Percentiles rank a stretch among this genome's conserved stretches.
phyloP scores from a whole-genome alignment of 2,113 vertebrate genomes.

The Sterrhoptilus dennistouni region DNA sequence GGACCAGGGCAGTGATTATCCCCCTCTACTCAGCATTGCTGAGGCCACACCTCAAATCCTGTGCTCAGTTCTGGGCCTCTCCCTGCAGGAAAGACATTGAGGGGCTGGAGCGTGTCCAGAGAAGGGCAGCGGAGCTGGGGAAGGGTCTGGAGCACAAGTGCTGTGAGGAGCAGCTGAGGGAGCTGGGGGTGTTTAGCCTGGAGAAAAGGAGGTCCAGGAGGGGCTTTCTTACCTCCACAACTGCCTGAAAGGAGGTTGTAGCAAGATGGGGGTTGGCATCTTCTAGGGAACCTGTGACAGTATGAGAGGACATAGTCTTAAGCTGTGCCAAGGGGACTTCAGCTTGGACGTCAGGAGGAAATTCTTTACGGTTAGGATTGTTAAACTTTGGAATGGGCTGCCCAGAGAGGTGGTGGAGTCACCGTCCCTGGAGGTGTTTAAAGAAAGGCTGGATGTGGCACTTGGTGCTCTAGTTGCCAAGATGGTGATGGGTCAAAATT shows the following conservation, averaged over 20 bases:
- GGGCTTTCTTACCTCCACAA: too few species aligned
- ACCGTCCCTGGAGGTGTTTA: background rate
- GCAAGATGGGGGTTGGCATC: rapidly evolving
- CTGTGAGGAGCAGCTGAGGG: background rate
- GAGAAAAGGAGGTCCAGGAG: background rate
- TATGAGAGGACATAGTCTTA: background rate
- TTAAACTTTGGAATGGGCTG: background rate
- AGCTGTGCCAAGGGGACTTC: background rate
- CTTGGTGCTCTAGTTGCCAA: background rate
- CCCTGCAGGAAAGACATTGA: background rate
- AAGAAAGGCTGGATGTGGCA: background rate
- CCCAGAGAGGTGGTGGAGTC: background rate
- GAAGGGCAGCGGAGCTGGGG: rapidly evolving
- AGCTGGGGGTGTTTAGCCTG: background rate
- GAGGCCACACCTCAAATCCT: rapidly evolving
- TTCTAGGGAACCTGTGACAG: background rate
- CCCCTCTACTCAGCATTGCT: rapidly evolving
- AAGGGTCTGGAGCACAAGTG: background rate
- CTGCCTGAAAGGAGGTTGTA: background rate
- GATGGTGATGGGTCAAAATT: background rate
- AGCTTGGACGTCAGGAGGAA: background rate
- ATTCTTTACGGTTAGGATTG: background rate
- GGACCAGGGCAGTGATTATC: background rate
- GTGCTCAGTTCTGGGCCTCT: background rate
- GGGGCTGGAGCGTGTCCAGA: background rate